Percentiles rank a stretch among this genome's conserved stretches.
These are phyloP conservation scores for Netelia virgata DNA, from an alignment of 2,888 invertebrate species.

Conservation along the genomic window DNA sequence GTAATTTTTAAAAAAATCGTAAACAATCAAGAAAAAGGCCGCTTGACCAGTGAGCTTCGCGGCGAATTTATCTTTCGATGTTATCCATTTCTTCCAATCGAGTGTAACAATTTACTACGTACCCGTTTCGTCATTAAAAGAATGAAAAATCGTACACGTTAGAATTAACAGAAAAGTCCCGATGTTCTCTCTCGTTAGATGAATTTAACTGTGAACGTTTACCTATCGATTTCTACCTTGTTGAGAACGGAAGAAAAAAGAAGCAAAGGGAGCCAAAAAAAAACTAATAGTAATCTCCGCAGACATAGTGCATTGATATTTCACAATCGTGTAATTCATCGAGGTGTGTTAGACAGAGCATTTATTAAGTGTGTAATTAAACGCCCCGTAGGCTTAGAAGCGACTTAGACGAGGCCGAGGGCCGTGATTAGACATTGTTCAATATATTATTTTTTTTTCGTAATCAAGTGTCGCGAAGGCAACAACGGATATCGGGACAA, in stretches of 20 bases:
- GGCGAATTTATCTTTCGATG: constrained; percentile 49
- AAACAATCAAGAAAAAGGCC: background rate
- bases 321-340: constrained; percentile 54
- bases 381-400: constrained; percentile 44
- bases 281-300: constrained; percentile 6
- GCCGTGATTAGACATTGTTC: constrained; percentile 7
- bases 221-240: constrained; percentile 67
- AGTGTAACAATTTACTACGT: constrained; percentile 42
- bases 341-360: constrained; percentile 54
- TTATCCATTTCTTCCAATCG: constrained; percentile 54
- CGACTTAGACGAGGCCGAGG: constrained; percentile 28
- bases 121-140: constrained; percentile 21
- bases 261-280: background rate
- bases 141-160: constrained; percentile 19
- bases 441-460: constrained; percentile 24
- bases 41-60: constrained; percentile 24
- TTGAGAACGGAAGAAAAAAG: constrained; percentile 39
- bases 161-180: constrained; percentile 23
- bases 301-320: constrained; percentile 33
- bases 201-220: constrained; percentile 50
- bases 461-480: constrained; percentile 1
- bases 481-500: constrained; percentile 38
- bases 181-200: constrained; percentile 55
- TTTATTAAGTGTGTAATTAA: constrained; percentile 51
- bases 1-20: constrained; percentile 33